phyloP scores from a whole-genome alignment of 2,888 invertebrate genomes.

The Agriopis aurantiaria region DNA sequence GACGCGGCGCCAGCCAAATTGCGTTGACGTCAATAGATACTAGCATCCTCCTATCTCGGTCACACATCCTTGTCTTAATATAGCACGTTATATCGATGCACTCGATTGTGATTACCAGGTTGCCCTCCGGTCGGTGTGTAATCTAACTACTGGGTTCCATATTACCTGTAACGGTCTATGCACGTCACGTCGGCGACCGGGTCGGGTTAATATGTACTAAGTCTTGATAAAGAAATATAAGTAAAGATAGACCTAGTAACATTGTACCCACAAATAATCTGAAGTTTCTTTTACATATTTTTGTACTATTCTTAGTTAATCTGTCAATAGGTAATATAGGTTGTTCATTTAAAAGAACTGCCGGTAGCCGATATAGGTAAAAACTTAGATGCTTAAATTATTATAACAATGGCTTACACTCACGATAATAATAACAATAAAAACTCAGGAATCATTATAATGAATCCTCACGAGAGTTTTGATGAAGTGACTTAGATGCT shows the following conservation, averaged over 20 bases:
- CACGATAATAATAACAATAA: no score
- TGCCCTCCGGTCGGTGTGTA: constrained; percentile 12
- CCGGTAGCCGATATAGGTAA: no score
- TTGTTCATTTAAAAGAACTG: no score
- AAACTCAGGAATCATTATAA: no score
- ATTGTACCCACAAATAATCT: background rate
- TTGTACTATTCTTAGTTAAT: background rate
- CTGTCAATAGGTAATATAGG: background rate
- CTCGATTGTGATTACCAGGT: constrained; percentile 38
- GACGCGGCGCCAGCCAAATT: constrained; percentile 41
- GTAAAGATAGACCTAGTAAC: constrained; percentile 10
- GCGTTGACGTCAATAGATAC: constrained; percentile 56
- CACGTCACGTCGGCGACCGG: constrained; percentile 6
- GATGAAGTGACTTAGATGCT: no score
- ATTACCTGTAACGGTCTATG: constrained; percentile 23
- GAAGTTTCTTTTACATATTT: background rate
- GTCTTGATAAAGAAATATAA: constrained; percentile 13
- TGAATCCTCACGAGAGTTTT: no score
- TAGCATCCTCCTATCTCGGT: constrained; percentile 42
- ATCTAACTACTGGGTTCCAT: constrained; percentile 28
- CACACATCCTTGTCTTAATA: constrained; percentile 57
- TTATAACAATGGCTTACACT: no score
- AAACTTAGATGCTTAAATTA: no score
- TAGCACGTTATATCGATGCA: constrained; percentile 32
- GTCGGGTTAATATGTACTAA: constrained; percentile 14